These are phyloP conservation scores for Heliconius hortense DNA, from an alignment of 2,888 invertebrate species.

Conservation along the genomic window DNA sequence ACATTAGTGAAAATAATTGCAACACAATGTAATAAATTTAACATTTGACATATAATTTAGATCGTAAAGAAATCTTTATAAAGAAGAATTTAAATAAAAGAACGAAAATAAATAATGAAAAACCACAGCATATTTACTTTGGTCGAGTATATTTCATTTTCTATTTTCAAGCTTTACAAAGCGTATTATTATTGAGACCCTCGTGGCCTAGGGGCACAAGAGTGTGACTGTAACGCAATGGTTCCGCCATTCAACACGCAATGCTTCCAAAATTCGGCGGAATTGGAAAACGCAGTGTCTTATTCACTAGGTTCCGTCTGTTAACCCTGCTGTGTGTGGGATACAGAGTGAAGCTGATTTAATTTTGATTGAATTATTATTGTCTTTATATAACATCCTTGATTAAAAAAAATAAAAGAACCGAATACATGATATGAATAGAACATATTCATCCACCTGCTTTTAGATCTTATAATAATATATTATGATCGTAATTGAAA, in stretches of 20 bases:
- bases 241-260: too few relatives aligned
- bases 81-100: neutral
- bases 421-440: neutral
- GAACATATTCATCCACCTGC: neutral
- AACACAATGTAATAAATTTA: neutral
- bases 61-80: neutral
- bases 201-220: too few relatives aligned
- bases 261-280: too few relatives aligned
- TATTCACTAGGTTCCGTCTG: too few relatives aligned
- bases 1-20: neutral
- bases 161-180: neutral
- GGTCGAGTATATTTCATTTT: neutral
- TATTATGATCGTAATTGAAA: slow-evolving; percentile 26
- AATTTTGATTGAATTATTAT: neutral
- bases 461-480: slow-evolving; percentile 28
- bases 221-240: too few relatives aligned
- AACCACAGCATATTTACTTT: neutral
- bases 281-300: too few relatives aligned
- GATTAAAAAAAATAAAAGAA: neutral
- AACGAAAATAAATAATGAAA: neutral
- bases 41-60: neutral
- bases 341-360: too few relatives aligned
- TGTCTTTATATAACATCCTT: neutral
- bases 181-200: neutral
- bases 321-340: too few relatives aligned